Evolutionary conservation across 1,140 invertebrate species (phyloP).

Genomic region (Eurosta solidaginis): DNA sequence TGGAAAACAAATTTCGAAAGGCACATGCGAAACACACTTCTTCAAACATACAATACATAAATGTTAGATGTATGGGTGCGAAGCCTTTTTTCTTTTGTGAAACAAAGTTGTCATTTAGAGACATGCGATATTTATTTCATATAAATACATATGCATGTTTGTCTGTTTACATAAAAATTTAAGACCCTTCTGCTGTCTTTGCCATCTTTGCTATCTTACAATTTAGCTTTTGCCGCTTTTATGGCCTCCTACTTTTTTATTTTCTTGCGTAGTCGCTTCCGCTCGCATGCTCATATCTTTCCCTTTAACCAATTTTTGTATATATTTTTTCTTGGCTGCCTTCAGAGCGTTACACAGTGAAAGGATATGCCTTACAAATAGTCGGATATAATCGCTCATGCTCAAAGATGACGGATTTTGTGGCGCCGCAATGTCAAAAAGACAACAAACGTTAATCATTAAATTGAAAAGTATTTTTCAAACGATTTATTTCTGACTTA

Average conservation of each 20-base stretch:
- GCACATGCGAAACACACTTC: no score
- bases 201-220: background rate
- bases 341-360: background rate
- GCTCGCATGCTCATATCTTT: background rate
- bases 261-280: background rate
- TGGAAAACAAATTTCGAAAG: no score
- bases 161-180: background rate
- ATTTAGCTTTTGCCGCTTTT: background rate
- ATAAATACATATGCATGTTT: background rate
- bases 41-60: no score
- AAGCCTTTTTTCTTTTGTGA: no score
- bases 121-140: no score
- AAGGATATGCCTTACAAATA: background rate
- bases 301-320: background rate
- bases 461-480: constrained; percentile 14
- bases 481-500: background rate
- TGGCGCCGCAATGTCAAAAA: constrained; percentile 3
- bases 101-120: no score
- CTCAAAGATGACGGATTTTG: background rate
- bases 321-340: background rate
- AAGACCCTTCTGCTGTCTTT: background rate
- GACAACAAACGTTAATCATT: background rate
- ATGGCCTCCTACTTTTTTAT: background rate
- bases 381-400: background rate
- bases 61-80: no score